Conservation (phyloP, 2,797 vertebrate genomes). For the Poeciliopsis presidionis region DNA sequence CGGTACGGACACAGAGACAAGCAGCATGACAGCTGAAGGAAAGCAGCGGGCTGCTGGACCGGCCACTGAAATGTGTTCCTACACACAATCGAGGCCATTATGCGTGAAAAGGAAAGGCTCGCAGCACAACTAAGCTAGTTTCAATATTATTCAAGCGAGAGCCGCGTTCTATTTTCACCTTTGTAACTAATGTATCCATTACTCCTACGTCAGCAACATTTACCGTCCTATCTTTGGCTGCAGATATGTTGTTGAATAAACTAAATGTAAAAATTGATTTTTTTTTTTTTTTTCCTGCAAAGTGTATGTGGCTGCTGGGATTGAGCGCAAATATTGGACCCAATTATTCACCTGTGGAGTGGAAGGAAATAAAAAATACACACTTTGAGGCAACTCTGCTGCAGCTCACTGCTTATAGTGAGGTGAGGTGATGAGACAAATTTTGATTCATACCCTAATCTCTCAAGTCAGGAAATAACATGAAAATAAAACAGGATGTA, state of each 20-base stretch:
- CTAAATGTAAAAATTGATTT: conserved; percentile 55
- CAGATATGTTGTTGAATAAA: conserved; percentile 37
- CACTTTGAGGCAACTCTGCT: conserved; percentile 17
- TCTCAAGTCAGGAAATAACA: conserved; percentile 14
- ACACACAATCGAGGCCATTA: conserved; percentile 38
- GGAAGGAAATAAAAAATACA: conserved; percentile 22
- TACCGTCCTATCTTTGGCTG: conserved; percentile 37
- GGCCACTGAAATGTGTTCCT: conserved; percentile 42
- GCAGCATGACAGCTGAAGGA: conserved; percentile 47
- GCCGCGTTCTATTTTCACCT: conserved; percentile 70
- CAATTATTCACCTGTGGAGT: conserved; percentile 27
- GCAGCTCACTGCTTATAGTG: conserved; percentile 7
- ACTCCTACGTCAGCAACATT: conserved; percentile 66
- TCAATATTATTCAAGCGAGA: conserved; percentile 64
- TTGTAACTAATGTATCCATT: conserved; percentile 54
- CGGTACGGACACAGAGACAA: conserved; percentile 45
- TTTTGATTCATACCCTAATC: conserved; percentile 35
- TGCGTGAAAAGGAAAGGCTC: conserved; percentile 35
- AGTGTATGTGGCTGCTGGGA: conserved; percentile 17
- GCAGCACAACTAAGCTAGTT: conserved; percentile 27
- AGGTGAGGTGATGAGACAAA: conserved; percentile 38
- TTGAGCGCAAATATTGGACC: conserved; percentile 26
- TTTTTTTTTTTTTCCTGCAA: conserved; percentile 20
- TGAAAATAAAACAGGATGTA: conserved; percentile 23
- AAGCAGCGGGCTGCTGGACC: conserved; percentile 58